phyloP scores from a whole-genome alignment of 92 coral and sea anemone species.

The Palythoa heliodiscus region DNA sequence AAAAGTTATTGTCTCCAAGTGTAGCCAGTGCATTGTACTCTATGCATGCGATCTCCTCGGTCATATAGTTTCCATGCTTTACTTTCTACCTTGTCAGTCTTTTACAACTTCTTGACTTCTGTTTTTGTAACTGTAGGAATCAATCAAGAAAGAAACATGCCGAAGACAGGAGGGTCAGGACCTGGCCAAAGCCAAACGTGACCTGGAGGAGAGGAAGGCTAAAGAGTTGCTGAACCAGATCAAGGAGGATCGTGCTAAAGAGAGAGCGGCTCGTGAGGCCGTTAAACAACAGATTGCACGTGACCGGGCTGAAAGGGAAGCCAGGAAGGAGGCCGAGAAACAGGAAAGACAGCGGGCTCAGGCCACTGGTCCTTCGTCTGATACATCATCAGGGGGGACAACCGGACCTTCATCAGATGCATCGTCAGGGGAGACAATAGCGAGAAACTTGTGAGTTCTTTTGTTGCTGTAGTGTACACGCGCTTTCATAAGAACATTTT shows the following conservation, averaged over 20 bases:
- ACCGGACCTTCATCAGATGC: conserved; percentile 10
- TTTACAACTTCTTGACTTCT: background rate
- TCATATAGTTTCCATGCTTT: too few species aligned
- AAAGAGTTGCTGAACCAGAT: conserved; percentile 78
- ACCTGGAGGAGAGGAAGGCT: conserved; percentile 75
- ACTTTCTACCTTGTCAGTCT: too few species aligned
- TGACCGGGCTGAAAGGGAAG: conserved; percentile 92
- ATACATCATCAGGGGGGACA: background rate
- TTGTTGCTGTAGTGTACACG: background rate
- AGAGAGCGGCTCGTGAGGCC: conserved; percentile 84
- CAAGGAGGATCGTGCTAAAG: conserved; percentile 85
- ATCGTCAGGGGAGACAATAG: conserved; percentile 15
- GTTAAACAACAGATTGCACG: conserved; percentile 86
- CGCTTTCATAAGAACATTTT: too few species aligned
- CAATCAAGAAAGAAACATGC: conserved; percentile 61
- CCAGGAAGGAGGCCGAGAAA: conserved; percentile 68
- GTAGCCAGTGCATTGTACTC: too few species aligned
- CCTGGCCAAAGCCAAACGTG: conserved; percentile 67
- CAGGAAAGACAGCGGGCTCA: conserved; percentile 70
- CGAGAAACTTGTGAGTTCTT: conserved; percentile 30
- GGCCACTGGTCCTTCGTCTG: conserved; percentile 15
- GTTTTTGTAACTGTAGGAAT: conserved; percentile 54
- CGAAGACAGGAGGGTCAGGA: conserved; percentile 83
- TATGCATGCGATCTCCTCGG: too few species aligned
- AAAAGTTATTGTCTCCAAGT: too few species aligned